Evolutionary conservation across 2,797 vertebrate species (phyloP), one percentile per base, ranked within the genome.

Genomic region (Melopsittacus undulatus): DNA sequence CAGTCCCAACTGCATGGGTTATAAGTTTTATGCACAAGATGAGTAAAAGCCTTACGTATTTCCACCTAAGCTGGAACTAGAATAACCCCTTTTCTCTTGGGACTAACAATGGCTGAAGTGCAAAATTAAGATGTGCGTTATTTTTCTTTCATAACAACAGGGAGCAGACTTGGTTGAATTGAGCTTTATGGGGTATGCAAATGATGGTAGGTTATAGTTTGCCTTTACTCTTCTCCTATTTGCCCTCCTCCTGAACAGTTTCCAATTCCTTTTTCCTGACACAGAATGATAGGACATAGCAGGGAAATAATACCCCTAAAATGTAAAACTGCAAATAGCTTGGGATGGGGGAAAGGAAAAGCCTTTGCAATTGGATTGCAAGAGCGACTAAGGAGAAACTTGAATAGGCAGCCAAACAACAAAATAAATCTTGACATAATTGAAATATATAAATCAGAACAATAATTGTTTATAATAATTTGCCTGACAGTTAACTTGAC

Each of bases 41-140:
- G 95, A 97, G 93, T 90, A 96, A 97, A 95, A 90, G 64, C 57
- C 74, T 97, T 94, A 93, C 56, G 32, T 94, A 96, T 96, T 98
- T 95, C 94, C 95, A 86, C 95, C 95, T 97, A 97, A 97, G 87
- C 90, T 96, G 92, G 92, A 97, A 97, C 97, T 97, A 97, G 68
- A 98, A 96, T 94, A 96, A 94, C 91, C 43, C 43, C 13, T 22
- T 90, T 93, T 92, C 96, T 96, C 97, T 52, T 4, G 32, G 56
- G 96, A 97, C 92, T 95, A 93, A 83, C 76, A 61, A 89, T 49
- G 38, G 68, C 81, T 95, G 86, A 95, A 91, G 62, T 68, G 86
- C 36, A 97, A 97, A 98, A 97, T 95, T 83, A 97, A 98, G 95
- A 97, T 70, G 46, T 84, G 92, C 23, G 13, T 78, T 97, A 89